Conservation (phyloP, 2,797 vertebrate species). For the Lerista edwardsae region DNA sequence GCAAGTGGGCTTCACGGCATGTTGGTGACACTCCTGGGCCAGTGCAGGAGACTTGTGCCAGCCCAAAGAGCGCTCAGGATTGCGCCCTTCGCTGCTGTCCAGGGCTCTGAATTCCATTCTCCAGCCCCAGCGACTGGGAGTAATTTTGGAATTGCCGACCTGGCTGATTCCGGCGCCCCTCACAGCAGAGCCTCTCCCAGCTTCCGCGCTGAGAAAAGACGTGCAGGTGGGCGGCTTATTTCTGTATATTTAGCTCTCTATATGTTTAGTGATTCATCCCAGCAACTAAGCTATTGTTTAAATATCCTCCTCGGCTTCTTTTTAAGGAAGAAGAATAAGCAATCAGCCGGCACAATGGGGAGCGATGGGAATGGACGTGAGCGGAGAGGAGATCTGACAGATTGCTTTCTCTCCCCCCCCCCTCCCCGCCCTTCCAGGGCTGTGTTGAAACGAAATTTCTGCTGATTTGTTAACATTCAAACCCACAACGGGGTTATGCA, state of each 20-base stretch:
- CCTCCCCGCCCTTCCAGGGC: neutral
- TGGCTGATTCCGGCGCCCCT: neutral
- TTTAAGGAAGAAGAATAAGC: slow-evolving; percentile 44
- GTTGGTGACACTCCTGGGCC: no score
- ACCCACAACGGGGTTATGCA: slow-evolving; percentile 6
- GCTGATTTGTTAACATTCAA: slow-evolving; percentile 39
- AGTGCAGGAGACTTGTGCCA: no score
- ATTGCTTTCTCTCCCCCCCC: neutral
- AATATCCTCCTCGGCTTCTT: slow-evolving; percentile 20
- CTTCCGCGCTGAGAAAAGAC: slow-evolving; percentile 1
- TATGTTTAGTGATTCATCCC: slow-evolving; percentile 33
- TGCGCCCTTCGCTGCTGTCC: neutral
- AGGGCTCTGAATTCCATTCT: neutral
- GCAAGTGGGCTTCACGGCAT: no score
- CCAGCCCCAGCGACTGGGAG: neutral
- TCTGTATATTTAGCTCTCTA: slow-evolving; percentile 8
- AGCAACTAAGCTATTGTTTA: slow-evolving; percentile 30
- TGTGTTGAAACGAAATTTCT: slow-evolving; percentile 22
- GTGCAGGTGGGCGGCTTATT: slow-evolving; percentile 24
- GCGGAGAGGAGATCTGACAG: neutral
- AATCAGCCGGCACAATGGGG: slow-evolving; percentile 25
- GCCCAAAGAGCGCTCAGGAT: no score
- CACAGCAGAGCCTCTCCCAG: neutral
- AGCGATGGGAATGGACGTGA: slow-evolving; percentile 19
- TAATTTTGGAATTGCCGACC: slow-evolving; percentile 16